Percentiles rank a stretch among this genome's conserved stretches.
Conservation (phyloP, 2,113 vertebrate species). For the Oenanthe melanoleuca region DNA sequence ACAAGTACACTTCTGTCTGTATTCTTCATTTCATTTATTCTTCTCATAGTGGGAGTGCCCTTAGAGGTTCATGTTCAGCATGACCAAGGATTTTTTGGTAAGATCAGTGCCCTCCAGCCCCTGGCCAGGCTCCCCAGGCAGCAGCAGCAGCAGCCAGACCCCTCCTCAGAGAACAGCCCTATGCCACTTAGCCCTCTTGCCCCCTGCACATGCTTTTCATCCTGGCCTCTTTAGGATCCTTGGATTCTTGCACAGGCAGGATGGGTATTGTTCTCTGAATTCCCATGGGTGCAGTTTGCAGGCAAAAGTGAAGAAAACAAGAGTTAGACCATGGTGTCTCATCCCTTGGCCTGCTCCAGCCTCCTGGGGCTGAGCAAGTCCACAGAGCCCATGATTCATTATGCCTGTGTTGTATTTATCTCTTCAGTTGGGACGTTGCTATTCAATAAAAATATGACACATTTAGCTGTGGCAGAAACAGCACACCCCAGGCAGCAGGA, state of each 20-base stretch:
- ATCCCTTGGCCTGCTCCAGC: not conserved
- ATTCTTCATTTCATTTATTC: not conserved
- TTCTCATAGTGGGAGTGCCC: not conserved
- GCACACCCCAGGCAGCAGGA: not conserved
- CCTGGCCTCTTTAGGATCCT: not conserved
- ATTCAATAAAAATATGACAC: not conserved
- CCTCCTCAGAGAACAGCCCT: not conserved
- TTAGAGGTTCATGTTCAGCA: not conserved
- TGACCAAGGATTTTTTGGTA: not conserved
- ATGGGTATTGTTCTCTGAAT: slow-evolving; percentile 12
- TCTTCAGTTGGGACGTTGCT: not conserved
- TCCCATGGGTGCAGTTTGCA: not conserved
- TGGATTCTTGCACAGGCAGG: not conserved
- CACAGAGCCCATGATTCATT: not conserved
- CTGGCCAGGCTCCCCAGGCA: not conserved
- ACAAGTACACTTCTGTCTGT: rapidly evolving
- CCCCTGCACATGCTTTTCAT: not conserved
- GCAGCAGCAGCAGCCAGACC: not conserved
- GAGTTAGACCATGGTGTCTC: not conserved
- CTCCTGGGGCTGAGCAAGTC: not conserved
- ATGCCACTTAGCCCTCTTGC: not conserved
- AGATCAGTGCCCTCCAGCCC: not conserved
- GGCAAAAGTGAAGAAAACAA: slow-evolving; percentile 6
- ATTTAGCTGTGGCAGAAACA: not conserved
- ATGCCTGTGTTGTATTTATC: not conserved